Evolutionary conservation across 1,140 invertebrate genomes (phyloP).

Genomic region (Drosophila kikkawai): DNA sequence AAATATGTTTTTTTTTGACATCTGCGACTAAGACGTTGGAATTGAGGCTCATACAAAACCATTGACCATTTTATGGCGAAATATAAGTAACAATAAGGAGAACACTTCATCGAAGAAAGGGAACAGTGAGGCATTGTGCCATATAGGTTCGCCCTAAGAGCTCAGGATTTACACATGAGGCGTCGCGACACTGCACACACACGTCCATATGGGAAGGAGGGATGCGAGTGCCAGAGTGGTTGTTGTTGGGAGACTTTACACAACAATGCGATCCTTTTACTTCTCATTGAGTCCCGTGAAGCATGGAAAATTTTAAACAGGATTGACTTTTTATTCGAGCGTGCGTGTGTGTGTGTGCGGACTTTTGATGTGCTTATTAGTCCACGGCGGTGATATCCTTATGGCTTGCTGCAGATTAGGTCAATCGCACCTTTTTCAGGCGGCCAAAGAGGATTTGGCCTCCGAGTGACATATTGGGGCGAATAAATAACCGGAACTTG

Average conservation of each 20-base stretch:
- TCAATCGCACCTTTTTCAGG: constrained; percentile 62
- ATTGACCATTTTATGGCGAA: constrained; percentile 42
- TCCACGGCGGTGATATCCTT: constrained; percentile 58
- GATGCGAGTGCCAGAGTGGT: constrained; percentile 25
- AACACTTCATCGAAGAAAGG: constrained; percentile 38
- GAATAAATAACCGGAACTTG: constrained; percentile 61
- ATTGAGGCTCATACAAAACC: constrained; percentile 26
- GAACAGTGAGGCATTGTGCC: constrained; percentile 27
- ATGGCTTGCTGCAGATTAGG: constrained; percentile 53
- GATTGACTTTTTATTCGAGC: constrained; percentile 54
- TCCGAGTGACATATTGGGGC: constrained; percentile 61
- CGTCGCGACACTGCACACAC: constrained; percentile 19
- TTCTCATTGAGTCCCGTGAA: constrained; percentile 44
- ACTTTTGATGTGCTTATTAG: constrained; percentile 73
- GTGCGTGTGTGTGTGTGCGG: constrained; percentile 51
- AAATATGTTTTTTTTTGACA: constrained; percentile 26
- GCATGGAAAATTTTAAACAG: constrained; percentile 64
- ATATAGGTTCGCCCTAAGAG: constrained; percentile 27
- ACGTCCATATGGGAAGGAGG: constrained; percentile 7
- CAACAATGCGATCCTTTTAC: constrained; percentile 51
- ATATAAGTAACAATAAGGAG: constrained; percentile 42
- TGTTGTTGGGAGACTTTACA: constrained; percentile 36
- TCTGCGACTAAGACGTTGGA: constrained; percentile 15
- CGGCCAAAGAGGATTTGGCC: constrained; percentile 43
- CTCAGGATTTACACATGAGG: constrained; percentile 43